phyloP scores from a whole-genome alignment of 2,797 vertebrate genomes.

The Enteromius argenteus region DNA sequence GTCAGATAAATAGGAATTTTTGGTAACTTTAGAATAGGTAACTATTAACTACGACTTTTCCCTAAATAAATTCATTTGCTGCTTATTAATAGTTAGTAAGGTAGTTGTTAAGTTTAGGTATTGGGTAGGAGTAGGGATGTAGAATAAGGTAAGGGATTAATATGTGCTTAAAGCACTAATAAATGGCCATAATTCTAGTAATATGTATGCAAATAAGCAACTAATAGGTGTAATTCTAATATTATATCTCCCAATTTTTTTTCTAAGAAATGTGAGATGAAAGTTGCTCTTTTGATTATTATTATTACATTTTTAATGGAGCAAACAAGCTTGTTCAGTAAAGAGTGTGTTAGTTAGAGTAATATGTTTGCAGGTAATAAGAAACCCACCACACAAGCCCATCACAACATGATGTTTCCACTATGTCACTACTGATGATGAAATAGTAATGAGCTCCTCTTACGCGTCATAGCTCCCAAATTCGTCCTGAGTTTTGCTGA shows the following conservation, averaged over 20 bases:
- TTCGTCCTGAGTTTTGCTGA: conserved; percentile 49
- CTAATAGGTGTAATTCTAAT: too few relatives aligned
- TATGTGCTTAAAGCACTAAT: too few relatives aligned
- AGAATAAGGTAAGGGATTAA: too few relatives aligned
- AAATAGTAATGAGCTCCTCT: conserved; percentile 52
- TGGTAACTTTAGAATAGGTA: too few relatives aligned
- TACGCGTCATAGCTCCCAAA: conserved; percentile 34
- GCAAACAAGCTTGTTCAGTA: not conserved
- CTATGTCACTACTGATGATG: conserved; percentile 40
- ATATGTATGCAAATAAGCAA: too few relatives aligned
- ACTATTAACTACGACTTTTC: too few relatives aligned
- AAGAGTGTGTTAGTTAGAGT: not conserved
- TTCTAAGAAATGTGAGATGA: not conserved
- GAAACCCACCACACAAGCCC: not conserved
- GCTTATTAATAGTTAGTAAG: too few relatives aligned
- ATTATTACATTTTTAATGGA: too few relatives aligned
- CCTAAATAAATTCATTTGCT: too few relatives aligned
- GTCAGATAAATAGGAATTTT: not conserved
- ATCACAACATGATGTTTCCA: conserved; percentile 27
- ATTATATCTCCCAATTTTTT: not conserved
- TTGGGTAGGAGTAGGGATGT: too few relatives aligned
- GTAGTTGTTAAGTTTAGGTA: too few relatives aligned
- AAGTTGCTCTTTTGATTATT: not conserved
- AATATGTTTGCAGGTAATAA: conserved; percentile 14
- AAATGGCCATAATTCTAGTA: too few relatives aligned